phyloP scores from a whole-genome alignment of 2,113 vertebrate genomes.

The Gallinago jamesoni region DNA sequence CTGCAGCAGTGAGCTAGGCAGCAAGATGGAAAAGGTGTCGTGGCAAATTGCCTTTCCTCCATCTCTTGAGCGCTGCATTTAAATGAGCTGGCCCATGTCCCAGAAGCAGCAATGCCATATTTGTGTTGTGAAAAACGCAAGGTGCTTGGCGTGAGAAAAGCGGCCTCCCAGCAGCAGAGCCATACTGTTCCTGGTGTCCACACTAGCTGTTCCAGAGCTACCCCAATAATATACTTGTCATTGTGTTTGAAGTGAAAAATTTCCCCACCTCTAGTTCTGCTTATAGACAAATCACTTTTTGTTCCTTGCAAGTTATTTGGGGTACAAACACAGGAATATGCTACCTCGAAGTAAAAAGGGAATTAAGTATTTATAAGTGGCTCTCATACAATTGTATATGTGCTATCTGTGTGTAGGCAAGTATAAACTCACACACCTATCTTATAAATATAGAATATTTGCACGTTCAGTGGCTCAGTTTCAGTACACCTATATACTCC shows the following conservation, averaged over 20 bases:
- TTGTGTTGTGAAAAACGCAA: constrained; percentile 37
- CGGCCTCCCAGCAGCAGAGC: background rate
- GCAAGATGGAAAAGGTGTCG: constrained; percentile 46
- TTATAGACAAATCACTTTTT: background rate
- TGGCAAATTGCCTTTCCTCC: constrained; percentile 47
- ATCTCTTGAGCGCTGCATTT: background rate
- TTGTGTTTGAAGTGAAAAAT: background rate
- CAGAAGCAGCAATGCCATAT: constrained; percentile 18
- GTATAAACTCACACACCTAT: background rate
- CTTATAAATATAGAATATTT: background rate
- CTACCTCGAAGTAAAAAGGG: background rate
- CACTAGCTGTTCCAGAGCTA: background rate
- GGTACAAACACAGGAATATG: background rate
- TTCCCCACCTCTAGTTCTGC: background rate
- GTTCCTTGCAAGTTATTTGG: background rate
- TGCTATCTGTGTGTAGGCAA: background rate
- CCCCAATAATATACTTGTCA: background rate
- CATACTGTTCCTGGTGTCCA: background rate
- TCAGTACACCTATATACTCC: background rate
- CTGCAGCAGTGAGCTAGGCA: constrained; percentile 19
- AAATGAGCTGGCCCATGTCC: constrained; percentile 11
- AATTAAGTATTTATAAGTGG: background rate
- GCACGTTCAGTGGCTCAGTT: background rate
- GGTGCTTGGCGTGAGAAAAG: background rate
- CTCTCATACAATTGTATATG: background rate